Conservation (phyloP, 2,113 vertebrate species). For the Gulo gulo region DNA sequence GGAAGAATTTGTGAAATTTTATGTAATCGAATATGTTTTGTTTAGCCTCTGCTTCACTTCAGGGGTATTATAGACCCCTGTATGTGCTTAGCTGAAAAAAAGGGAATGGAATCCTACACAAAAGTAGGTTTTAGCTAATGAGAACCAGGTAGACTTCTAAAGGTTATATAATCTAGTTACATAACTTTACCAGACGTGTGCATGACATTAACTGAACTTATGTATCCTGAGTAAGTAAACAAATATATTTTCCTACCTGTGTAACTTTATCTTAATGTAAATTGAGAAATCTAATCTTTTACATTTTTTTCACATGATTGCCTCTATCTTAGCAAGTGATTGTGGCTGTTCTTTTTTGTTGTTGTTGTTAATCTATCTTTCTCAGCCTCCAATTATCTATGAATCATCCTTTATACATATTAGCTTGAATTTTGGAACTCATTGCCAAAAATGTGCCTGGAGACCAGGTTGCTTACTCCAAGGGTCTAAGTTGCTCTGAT, state of each 20-base stretch:
- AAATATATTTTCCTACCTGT: slow-evolving; percentile 55
- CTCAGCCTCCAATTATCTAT: slow-evolving; percentile 52
- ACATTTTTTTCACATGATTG: slow-evolving; percentile 40
- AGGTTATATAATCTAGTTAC: slow-evolving; percentile 68
- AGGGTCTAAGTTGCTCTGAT: neutral
- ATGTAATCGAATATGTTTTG: slow-evolving; percentile 34
- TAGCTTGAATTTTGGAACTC: slow-evolving; percentile 6
- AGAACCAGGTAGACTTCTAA: slow-evolving; percentile 40
- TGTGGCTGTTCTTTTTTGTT: slow-evolving; percentile 9
- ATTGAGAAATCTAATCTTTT: slow-evolving; percentile 69
- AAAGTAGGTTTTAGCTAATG: slow-evolving; percentile 42
- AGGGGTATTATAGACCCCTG: neutral
- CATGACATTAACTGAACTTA: slow-evolving; percentile 54
- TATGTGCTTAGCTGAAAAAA: slow-evolving; percentile 1
- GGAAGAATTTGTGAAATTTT: slow-evolving; percentile 46
- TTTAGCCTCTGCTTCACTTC: slow-evolving; percentile 39
- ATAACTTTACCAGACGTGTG: slow-evolving; percentile 44
- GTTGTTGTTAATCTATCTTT: neutral
- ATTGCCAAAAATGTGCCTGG: slow-evolving; percentile 22
- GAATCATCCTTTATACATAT: slow-evolving; percentile 10
- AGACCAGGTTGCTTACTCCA: neutral
- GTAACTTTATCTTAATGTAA: slow-evolving; percentile 64
- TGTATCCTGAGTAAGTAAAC: slow-evolving; percentile 58
- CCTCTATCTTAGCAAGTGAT: slow-evolving; percentile 27
- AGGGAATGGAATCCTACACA: neutral